A percentile compares a stretch with the other conserved stretches of the same genome.
Evolutionary conservation across 2,797 vertebrate species (phyloP).

Genomic region (Xenopus petersii): DNA sequence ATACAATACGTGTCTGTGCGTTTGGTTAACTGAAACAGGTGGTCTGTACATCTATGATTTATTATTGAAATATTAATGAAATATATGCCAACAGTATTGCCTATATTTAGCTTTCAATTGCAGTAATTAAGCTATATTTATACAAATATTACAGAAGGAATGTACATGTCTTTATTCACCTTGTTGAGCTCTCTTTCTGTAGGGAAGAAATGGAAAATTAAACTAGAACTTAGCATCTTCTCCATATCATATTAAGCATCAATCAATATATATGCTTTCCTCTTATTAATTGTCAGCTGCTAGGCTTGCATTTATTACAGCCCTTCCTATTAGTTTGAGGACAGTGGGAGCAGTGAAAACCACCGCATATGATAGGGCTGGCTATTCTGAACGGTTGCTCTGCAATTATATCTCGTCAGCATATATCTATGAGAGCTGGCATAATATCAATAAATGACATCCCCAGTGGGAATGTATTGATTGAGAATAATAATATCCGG

Average conservation of each 20-base stretch:
- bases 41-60: too few species aligned
- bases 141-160: neutral
- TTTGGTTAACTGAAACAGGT: too few species aligned
- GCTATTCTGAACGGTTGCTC: slow-evolving; percentile 10
- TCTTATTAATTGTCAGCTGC: slow-evolving; percentile 47
- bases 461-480: slow-evolving; percentile 39
- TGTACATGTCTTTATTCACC: neutral
- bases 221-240: slow-evolving; percentile 1
- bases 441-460: slow-evolving; percentile 45
- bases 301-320: slow-evolving; percentile 38
- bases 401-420: slow-evolving; percentile 40
- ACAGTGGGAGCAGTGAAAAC: slow-evolving; percentile 24
- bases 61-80: too few species aligned
- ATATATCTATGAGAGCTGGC: slow-evolving; percentile 45
- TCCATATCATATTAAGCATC: slow-evolving; percentile 34
- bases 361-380: slow-evolving; percentile 13
- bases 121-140: neutral
- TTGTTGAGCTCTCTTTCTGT: neutral
- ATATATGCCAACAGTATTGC: too few species aligned
- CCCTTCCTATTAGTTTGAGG: slow-evolving; percentile 40
- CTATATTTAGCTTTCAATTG: too few species aligned
- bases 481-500: slow-evolving; percentile 33
- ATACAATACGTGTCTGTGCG: too few species aligned
- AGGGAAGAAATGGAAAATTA: neutral
- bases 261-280: slow-evolving; percentile 44